These are phyloP conservation scores for Dryococelus australis DNA, from an alignment of 2,888 invertebrate species.

Conservation along the genomic window DNA sequence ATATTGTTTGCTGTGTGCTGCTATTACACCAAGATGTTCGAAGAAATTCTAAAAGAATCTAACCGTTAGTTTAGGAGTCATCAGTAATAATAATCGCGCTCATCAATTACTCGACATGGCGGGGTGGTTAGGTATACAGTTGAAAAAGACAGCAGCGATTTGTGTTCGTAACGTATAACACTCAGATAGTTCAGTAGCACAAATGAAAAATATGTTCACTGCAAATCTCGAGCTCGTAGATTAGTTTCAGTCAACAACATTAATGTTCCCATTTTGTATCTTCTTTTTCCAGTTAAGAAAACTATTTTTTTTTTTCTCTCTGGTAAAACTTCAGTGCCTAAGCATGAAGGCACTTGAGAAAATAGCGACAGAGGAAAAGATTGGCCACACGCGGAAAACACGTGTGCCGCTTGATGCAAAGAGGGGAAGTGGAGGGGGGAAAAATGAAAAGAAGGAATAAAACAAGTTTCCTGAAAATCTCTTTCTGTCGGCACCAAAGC, in stretches of 20 bases:
- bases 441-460: background rate
- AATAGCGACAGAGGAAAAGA: conserved; percentile 16
- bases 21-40: background rate
- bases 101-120: background rate
- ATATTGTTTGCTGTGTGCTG: no score
- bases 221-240: conserved; percentile 8
- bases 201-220: background rate
- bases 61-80: background rate
- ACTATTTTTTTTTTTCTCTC: background rate
- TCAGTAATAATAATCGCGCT: background rate
- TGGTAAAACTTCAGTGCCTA: background rate
- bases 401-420: background rate
- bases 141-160: conserved; percentile 9
- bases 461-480: background rate
- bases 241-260: conserved; percentile 16
- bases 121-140: background rate
- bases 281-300: background rate
- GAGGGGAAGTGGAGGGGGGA: background rate
- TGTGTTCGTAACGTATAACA: background rate
- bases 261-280: background rate
- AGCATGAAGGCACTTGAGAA: background rate
- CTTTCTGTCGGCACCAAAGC: conserved; percentile 11
- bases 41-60: background rate
- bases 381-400: background rate
- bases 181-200: background rate